These are phyloP conservation scores for Vesta saturnalis DNA, from an alignment of 2,888 invertebrate genomes.

Conservation along the genomic window DNA sequence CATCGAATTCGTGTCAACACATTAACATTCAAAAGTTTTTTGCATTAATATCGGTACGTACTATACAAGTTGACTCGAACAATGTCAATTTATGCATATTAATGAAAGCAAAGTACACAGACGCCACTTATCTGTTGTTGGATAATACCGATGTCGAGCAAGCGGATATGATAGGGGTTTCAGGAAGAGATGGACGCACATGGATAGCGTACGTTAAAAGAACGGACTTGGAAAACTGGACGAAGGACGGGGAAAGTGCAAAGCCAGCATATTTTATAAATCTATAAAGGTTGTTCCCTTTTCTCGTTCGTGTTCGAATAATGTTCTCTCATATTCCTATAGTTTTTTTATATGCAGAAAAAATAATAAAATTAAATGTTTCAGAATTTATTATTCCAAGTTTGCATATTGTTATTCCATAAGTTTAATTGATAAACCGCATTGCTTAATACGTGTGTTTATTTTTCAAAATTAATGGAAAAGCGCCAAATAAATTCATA, in stretches of 20 bases:
- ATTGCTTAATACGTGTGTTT: not conserved
- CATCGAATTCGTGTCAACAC: conserved; percentile 49
- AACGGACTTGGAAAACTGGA: conserved; percentile 39
- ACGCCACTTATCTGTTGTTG: conserved; percentile 39
- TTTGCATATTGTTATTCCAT: conserved; percentile 6
- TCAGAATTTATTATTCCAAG: conserved; percentile 8
- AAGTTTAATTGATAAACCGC: not conserved
- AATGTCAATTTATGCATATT: conserved; percentile 56
- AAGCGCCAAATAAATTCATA: too few species aligned
- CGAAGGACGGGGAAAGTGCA: conserved; percentile 48
- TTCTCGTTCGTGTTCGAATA: conserved; percentile 31
- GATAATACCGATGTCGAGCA: conserved; percentile 39
- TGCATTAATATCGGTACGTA: conserved; percentile 44
- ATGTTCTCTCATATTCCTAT: conserved; percentile 18
- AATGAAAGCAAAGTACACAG: conserved; percentile 45
- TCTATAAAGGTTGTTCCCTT: conserved; percentile 49
- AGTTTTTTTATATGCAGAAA: conserved; percentile 18
- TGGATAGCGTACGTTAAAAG: conserved; percentile 33
- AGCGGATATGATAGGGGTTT: conserved; percentile 41
- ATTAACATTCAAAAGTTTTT: conserved; percentile 51
- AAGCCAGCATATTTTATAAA: conserved; percentile 51
- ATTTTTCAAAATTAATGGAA: too few species aligned
- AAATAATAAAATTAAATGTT: conserved; percentile 32
- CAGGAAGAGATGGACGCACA: conserved; percentile 38
- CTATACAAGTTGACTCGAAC: conserved; percentile 41